phyloP scores from a whole-genome alignment of 2,113 vertebrate genomes.

The Panthera leo region DNA sequence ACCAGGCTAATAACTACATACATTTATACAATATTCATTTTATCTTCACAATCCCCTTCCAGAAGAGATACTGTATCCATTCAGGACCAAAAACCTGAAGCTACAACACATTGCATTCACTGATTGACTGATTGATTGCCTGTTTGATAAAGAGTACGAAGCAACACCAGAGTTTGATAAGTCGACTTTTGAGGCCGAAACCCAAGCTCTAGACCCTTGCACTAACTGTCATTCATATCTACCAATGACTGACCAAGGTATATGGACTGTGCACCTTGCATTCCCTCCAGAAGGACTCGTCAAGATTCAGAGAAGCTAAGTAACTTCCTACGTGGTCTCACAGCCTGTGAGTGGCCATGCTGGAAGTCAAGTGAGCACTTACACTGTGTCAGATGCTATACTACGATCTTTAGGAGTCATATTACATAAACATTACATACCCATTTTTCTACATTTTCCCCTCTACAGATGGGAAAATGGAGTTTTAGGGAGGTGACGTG shows the following conservation, averaged over 20 bases:
- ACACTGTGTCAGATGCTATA: not conserved
- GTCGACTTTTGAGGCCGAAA: not conserved
- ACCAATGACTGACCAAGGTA: not conserved
- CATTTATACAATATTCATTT: conserved; percentile 16
- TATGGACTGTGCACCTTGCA: not conserved
- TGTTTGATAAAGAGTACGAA: not conserved
- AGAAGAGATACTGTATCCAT: not conserved
- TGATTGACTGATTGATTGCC: not conserved
- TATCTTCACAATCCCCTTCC: not conserved
- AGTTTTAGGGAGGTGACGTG: not conserved
- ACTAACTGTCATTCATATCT: not conserved
- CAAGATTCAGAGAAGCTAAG: not conserved
- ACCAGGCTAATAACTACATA: not conserved
- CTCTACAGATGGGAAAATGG: not conserved
- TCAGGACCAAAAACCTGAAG: not conserved
- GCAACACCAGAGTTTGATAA: not conserved
- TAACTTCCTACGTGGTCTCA: not conserved
- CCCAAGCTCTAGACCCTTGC: not conserved
- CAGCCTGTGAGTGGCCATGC: not conserved
- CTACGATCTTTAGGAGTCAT: not conserved
- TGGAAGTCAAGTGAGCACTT: not conserved
- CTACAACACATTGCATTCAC: not conserved
- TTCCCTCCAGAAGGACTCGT: not conserved
- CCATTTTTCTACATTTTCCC: not conserved
- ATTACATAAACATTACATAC: not conserved